Percentiles rank a stretch among this genome's conserved stretches.
Conservation (phyloP, 2,113 vertebrate species). For the Dicentrarchus labrax region DNA sequence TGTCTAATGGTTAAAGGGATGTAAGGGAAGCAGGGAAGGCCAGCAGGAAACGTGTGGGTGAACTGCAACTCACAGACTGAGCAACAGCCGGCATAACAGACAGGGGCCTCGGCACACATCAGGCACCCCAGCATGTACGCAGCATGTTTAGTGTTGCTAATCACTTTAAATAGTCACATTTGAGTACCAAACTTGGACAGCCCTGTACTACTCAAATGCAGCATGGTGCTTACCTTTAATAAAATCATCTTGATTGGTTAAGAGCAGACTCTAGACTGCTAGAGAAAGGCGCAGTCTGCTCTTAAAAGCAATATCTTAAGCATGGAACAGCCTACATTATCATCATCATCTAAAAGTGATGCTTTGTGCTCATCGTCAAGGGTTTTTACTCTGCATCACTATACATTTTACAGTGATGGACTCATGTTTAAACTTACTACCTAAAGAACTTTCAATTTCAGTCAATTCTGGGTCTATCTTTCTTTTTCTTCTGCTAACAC, state of each 20-base stretch:
- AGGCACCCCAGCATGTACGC: conserved; percentile 38
- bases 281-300: not conserved
- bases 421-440: not conserved
- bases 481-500: not conserved
- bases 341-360: not conserved
- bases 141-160: conserved; percentile 35
- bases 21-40: not conserved
- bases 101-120: conserved; percentile 28
- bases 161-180: conserved; percentile 42
- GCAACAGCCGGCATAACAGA: conserved; percentile 44
- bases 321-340: not conserved
- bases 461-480: not conserved
- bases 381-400: not conserved
- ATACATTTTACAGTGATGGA: too few species aligned
- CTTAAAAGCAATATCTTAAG: not conserved
- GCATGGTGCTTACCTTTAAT: not conserved
- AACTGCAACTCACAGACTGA: conserved; percentile 1
- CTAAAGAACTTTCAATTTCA: not conserved
- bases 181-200: not conserved
- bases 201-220: not conserved
- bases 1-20: not conserved
- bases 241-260: conserved; percentile 5
- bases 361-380: not conserved
- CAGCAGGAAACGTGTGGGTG: not conserved
- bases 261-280: not conserved